A percentile compares a stretch with the other conserved stretches of the same genome.
Evolutionary conservation across 2,797 vertebrate species (phyloP).

Genomic region (Tarsius wallacei): DNA sequence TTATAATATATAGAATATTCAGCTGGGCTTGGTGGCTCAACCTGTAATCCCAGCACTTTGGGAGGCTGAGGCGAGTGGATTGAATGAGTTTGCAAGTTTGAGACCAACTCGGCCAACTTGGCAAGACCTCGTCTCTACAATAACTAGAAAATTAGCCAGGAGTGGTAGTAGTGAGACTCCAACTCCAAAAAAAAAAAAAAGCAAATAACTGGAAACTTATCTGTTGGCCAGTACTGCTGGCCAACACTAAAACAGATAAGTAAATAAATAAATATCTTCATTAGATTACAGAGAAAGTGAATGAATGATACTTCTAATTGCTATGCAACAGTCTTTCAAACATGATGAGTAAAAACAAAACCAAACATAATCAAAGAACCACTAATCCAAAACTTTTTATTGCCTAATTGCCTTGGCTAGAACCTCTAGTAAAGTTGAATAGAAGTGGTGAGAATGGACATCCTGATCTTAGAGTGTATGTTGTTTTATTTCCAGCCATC

Average conservation of each 20-base stretch:
- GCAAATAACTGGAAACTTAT: background rate
- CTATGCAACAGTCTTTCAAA: background rate
- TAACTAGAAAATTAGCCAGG: too few relatives aligned
- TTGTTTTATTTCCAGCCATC: background rate
- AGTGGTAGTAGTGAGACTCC: too few relatives aligned
- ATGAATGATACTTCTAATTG: constrained; percentile 32
- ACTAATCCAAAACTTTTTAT: background rate
- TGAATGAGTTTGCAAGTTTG: too few relatives aligned
- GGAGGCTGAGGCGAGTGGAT: too few relatives aligned
- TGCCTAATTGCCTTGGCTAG: background rate
- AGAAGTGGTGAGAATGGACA: background rate
- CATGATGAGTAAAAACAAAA: background rate
- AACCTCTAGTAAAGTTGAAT: background rate
- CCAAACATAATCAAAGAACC: background rate
- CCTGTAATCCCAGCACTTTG: too few relatives aligned
- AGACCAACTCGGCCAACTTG: too few relatives aligned
- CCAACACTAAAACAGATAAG: background rate
- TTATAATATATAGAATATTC: background rate
- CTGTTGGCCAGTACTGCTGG: background rate
- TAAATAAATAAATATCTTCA: constrained; percentile 29
- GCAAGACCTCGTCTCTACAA: too few relatives aligned
- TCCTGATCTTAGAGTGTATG: background rate
- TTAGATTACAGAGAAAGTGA: background rate
- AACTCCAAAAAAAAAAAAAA: too few relatives aligned
- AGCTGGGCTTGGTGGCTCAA: too few relatives aligned